These are phyloP conservation scores for Chaetophractus vellerosus DNA, from an alignment of 2,797 vertebrate species.

Conservation along the genomic window DNA sequence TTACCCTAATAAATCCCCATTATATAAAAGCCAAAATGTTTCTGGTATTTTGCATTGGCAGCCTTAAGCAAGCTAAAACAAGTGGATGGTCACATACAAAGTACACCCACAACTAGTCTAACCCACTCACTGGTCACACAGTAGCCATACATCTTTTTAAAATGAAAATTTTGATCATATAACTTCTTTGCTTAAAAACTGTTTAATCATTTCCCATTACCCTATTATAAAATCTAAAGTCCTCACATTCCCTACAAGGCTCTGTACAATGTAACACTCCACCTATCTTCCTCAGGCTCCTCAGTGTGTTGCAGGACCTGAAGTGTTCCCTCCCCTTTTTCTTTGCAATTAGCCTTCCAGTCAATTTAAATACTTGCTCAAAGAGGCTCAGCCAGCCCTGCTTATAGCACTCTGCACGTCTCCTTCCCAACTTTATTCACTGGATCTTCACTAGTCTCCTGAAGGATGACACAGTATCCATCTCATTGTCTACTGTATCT, in stretches of 20 bases:
- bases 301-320: neutral
- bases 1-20: no score
- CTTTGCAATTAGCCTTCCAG: neutral
- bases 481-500: neutral
- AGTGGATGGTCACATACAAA: neutral
- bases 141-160: neutral
- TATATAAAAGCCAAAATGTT: no score
- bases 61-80: no score
- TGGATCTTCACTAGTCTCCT: neutral
- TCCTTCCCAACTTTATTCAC: neutral
- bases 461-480: neutral
- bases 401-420: neutral
- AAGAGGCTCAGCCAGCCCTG: neutral
- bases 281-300: neutral
- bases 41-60: no score
- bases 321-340: neutral
- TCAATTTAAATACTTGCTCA: neutral
- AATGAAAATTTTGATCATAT: constrained; percentile 32
- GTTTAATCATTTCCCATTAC: neutral
- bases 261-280: neutral
- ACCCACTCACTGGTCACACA: no score
- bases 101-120: no score
- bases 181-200: constrained; percentile 21
- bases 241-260: constrained; percentile 1
- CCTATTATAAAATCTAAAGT: constrained; percentile 3